phyloP scores from a whole-genome alignment of 2,797 vertebrate genomes.

The Cuniculus paca region DNA sequence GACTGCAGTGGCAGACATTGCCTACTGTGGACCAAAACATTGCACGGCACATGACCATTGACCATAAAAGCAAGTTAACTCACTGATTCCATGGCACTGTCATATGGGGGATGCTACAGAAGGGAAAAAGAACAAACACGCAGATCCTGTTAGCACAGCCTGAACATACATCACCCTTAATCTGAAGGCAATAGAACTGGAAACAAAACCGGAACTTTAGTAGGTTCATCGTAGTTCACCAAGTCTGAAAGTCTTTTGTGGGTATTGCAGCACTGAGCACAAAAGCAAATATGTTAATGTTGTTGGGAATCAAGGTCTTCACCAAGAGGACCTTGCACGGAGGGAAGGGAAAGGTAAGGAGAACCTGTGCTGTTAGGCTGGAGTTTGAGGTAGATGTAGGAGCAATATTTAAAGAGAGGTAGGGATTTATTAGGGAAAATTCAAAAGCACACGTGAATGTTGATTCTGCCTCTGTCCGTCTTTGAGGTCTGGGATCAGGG shows the following conservation, averaged over 20 bases:
- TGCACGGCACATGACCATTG: neutral
- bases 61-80: neutral
- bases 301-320: neutral
- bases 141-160: neutral
- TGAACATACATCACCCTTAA: rapidly evolving
- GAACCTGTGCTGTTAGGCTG: neutral
- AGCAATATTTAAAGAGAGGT: neutral
- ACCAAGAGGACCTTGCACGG: neutral
- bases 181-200: neutral
- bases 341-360: neutral
- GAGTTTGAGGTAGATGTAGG: neutral
- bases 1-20: neutral
- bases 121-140: neutral
- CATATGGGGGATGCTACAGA: neutral
- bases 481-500: neutral
- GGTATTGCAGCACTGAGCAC: neutral
- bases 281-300: neutral
- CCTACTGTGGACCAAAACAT: neutral
- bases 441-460: neutral
- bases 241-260: neutral
- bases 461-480: neutral
- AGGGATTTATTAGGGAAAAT: neutral
- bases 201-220: neutral
- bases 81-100: too few relatives aligned
- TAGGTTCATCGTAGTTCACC: neutral